Evolutionary conservation across 1,140 invertebrate genomes (phyloP), one percentile per base, ranked within the genome.

Genomic region (Ruditapes philippinarum): DNA sequence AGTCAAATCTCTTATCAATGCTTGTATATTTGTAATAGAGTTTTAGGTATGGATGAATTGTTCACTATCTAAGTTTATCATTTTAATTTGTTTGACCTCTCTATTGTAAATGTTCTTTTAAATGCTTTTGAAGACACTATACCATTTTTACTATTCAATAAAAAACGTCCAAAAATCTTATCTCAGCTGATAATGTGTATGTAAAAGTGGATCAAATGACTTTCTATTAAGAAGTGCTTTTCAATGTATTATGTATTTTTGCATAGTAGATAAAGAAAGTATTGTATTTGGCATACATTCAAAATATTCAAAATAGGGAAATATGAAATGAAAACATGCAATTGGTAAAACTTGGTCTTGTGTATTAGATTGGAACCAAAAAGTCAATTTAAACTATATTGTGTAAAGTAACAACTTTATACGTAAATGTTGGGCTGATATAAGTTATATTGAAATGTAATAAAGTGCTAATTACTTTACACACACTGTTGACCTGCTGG

Each of bases 331-430:
- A 70, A 38, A 70, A 38, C 28, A 70, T 28, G 31, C 38, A 40
- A 19, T 38, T 14, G 65, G n/a, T 70, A 33, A 70, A 70, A 70
- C 11, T 70, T 70, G 65, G 22, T 38, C 65, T 70, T 38, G 33
- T 38, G 65, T 70, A 70, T 70, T 70, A 40, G 65, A 1, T 38
- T 70, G 65, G 65, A 70, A 70, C 65, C 65, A 70, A 17, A 38
- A 70, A 70, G 22, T 36, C 25, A 65, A 28, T 4, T 28, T 19
- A 31, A 31, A 70, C n/a, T 70, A 38, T 70, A 19, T 70, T 17
- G 65, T 70, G 65, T 36, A 70, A 70, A 70, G 17, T 70, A 70
- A 70, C 33, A 62, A 25, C 25, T 62, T 19, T 28, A 62, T 7
- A 28, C n/a, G 1, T 62, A 28, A 28, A 54, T 54, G 22, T n/a